phyloP scores from a whole-genome alignment of 1,140 invertebrate genomes.

The Drosophila ogumai region DNA sequence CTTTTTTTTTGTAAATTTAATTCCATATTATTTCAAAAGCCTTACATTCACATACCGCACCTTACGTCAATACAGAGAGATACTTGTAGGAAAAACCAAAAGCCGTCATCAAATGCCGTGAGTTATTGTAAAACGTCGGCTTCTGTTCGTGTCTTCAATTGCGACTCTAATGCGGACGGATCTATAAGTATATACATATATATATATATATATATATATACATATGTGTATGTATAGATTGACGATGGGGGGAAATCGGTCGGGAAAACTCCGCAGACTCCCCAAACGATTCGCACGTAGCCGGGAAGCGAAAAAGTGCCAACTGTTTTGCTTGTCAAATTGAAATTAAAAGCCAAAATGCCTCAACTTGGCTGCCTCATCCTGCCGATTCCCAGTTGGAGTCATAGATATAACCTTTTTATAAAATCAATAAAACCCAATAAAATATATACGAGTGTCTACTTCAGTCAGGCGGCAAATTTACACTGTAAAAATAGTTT shows the following conservation, averaged over 20 bases:
- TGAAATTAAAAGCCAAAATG: constrained; percentile 81
- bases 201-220: background rate
- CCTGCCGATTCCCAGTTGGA: constrained; percentile 17
- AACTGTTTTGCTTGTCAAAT: constrained; percentile 79
- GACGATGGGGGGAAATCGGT: background rate
- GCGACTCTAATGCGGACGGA: constrained; percentile 33
- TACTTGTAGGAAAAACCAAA: constrained; percentile 36
- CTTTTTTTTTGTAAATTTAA: too few relatives aligned
- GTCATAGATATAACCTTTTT: constrained; percentile 63
- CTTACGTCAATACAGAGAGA: constrained; percentile 12
- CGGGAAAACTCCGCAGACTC: constrained; percentile 28
- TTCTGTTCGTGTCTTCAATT: constrained; percentile 38
- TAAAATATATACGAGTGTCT: constrained; percentile 61
- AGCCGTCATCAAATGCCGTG: constrained; percentile 75
- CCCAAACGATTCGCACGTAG: constrained; percentile 39
- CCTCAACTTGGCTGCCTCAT: constrained; percentile 37
- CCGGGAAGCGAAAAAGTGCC: constrained; percentile 54
- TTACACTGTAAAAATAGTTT: background rate
- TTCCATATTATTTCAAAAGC: background rate
- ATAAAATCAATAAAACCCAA: constrained; percentile 79
- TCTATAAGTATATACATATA: constrained; percentile 11
- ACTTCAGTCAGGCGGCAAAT: constrained; percentile 24
- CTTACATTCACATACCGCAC: constrained; percentile 18
- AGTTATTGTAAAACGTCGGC: constrained; percentile 74
- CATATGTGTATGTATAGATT: background rate